Evolutionary conservation across 2,888 invertebrate genomes (phyloP).

Genomic region (Plutella xylostella): DNA sequence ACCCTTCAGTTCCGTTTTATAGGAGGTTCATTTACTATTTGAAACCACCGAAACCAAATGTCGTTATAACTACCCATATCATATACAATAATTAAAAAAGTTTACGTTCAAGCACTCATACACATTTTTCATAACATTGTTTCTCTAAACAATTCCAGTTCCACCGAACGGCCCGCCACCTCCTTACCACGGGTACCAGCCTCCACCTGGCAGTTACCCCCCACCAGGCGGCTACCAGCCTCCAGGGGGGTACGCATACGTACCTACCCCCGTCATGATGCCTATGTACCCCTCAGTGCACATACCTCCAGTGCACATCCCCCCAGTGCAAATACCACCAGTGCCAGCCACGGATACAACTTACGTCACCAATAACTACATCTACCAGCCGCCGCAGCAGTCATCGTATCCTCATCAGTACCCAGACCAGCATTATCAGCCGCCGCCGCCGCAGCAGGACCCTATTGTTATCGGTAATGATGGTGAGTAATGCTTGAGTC

Average conservation of each 20-base stretch:
- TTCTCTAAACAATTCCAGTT: conserved; percentile 24
- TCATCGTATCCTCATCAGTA: not conserved
- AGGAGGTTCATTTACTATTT: too few species aligned
- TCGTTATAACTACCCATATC: too few species aligned
- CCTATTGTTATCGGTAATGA: too few species aligned
- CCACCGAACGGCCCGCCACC: conserved; percentile 32
- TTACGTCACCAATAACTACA: conserved; percentile 40
- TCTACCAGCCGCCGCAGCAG: conserved; percentile 29
- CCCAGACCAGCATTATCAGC: too few species aligned
- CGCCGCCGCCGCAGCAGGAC: not conserved
- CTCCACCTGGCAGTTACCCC: conserved; percentile 7
- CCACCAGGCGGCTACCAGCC: too few species aligned
- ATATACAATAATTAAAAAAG: too few species aligned
- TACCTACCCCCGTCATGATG: conserved; percentile 50
- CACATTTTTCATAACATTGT: too few species aligned
- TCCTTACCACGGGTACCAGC: conserved; percentile 20
- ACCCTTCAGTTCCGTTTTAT: too few species aligned
- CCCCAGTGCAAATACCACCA: too few species aligned
- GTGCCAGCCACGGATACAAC: conserved; percentile 28
- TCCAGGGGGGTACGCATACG: conserved; percentile 24
- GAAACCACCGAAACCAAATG: too few species aligned
- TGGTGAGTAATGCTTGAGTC: too few species aligned
- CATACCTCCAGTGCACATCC: conserved; percentile 13
- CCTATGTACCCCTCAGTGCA: conserved; percentile 32
- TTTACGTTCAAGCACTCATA: too few species aligned